phyloP scores from a whole-genome alignment of 2,888 invertebrate genomes.

The Cremastobaeus sp. region DNA sequence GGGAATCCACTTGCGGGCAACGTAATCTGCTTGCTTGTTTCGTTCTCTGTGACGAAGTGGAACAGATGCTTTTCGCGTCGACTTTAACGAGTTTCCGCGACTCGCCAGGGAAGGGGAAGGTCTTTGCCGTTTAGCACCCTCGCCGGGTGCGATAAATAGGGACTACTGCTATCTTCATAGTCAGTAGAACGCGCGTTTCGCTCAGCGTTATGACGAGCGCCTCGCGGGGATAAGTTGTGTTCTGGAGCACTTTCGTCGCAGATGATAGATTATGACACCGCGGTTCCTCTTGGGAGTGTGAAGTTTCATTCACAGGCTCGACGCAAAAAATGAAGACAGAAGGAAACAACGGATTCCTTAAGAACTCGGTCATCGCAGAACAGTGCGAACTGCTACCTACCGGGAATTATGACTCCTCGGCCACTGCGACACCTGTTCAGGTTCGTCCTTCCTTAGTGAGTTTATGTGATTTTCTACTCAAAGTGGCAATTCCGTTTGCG shows the following conservation, averaged over 20 bases:
- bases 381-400: constrained; percentile 69
- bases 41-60: constrained; percentile 37
- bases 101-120: constrained; percentile 37
- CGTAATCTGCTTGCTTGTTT: background rate
- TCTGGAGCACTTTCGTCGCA: background rate
- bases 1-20: no score
- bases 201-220: constrained; percentile 36
- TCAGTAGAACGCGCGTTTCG: constrained; percentile 46
- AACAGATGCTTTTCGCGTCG: constrained; percentile 15
- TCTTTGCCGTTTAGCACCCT: constrained; percentile 53
- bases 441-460: constrained; percentile 62
- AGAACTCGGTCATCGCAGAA: constrained; percentile 67
- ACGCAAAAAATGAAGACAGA: constrained; percentile 69
- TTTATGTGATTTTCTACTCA: no score
- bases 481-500: no score
- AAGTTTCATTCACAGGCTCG: constrained; percentile 1
- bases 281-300: constrained; percentile 9
- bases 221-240: constrained; percentile 13
- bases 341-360: constrained; percentile 73
- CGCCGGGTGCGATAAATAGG: constrained; percentile 52
- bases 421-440: constrained; percentile 69
- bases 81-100: constrained; percentile 48
- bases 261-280: constrained; percentile 16
- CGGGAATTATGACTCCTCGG: constrained; percentile 65
- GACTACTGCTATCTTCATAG: constrained; percentile 26